phyloP scores from a whole-genome alignment of 2,113 vertebrate species.

The Hemiscyllium ocellatum region DNA sequence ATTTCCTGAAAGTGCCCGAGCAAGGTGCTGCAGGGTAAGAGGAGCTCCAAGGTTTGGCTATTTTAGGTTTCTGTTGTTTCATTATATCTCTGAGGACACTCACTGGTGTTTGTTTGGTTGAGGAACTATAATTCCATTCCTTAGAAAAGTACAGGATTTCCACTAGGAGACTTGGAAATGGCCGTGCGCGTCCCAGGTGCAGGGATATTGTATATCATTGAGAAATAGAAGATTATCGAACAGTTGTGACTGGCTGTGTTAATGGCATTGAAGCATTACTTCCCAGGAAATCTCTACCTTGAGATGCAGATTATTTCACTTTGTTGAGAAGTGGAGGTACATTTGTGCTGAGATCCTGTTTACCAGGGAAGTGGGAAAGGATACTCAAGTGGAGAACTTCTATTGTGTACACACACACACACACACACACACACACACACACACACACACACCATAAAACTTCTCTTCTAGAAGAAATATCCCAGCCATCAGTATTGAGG shows the following conservation, averaged over 20 bases:
- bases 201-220: background rate
- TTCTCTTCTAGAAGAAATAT: background rate
- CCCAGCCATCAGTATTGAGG: background rate
- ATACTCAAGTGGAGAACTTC: background rate
- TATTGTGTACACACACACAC: no score
- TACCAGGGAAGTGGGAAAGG: background rate
- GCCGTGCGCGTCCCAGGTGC: background rate
- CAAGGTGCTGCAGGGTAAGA: conserved; percentile 96
- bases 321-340: background rate
- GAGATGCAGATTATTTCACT: background rate
- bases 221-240: background rate
- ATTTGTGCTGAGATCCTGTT: background rate
- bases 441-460: background rate
- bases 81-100: background rate
- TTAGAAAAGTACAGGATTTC: background rate
- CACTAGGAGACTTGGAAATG: background rate
- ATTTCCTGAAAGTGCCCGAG: conserved; percentile 87
- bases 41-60: background rate
- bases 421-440: background rate
- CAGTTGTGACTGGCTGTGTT: background rate
- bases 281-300: background rate
- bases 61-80: background rate
- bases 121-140: background rate
- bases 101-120: background rate
- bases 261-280: background rate